These are phyloP conservation scores for Atlantisia rogersi DNA, from an alignment of 2,113 vertebrate genomes.

Conservation along the genomic window DNA sequence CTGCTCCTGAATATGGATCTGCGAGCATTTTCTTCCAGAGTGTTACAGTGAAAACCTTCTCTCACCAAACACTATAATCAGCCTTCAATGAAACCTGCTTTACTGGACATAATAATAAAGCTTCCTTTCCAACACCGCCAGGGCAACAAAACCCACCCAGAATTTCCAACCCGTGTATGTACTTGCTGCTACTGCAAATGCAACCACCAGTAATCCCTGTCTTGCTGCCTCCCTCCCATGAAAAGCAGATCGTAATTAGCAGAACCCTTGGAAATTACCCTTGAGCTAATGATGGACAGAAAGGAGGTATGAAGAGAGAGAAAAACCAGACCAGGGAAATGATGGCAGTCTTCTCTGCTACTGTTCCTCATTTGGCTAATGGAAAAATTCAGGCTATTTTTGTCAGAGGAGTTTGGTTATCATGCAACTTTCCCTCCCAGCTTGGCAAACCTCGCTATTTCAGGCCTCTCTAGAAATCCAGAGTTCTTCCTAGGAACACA, in stretches of 20 bases:
- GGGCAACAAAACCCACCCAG: not conserved
- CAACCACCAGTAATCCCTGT: not conserved
- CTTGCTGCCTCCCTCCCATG: not conserved
- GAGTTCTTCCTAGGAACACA: not conserved
- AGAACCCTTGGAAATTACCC: not conserved
- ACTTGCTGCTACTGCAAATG: not conserved
- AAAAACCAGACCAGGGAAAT: not conserved
- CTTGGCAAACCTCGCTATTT: not conserved
- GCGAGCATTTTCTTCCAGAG: not conserved
- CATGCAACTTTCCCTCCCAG: not conserved
- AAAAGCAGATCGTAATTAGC: not conserved
- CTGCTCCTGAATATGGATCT: not conserved
- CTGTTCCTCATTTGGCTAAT: not conserved
- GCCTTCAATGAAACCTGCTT: not conserved
- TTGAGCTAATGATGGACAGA: not conserved
- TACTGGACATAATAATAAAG: not conserved
- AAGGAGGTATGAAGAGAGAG: not conserved
- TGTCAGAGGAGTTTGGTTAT: not conserved
- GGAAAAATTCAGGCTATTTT: not conserved
- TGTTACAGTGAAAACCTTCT: not conserved
- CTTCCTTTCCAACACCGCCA: not conserved
- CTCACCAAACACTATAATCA: conserved; percentile 15
- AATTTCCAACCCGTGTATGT: not conserved
- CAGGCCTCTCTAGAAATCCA: not conserved
- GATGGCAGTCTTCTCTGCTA: not conserved